These are phyloP conservation scores for Reticulitermes speratus DNA, from an alignment of 1,140 invertebrate species.

Conservation along the genomic window DNA sequence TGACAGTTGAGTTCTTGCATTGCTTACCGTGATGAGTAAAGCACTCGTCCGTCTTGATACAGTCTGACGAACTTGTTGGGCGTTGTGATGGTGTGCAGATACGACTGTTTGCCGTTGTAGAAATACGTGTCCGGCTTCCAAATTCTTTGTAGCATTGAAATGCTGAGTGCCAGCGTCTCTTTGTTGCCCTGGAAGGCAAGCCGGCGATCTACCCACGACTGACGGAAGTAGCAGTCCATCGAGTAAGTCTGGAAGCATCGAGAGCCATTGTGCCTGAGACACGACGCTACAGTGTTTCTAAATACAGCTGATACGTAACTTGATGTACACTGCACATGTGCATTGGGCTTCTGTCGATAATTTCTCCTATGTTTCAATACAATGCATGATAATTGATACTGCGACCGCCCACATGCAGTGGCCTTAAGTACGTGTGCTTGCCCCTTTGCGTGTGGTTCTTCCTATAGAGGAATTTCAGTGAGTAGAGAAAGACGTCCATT, in stretches of 20 bases:
- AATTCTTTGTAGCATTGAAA: constrained; percentile 74
- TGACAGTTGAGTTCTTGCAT: too few species aligned
- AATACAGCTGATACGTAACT: too few species aligned
- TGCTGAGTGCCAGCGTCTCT: constrained; percentile 67
- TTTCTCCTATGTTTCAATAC: too few species aligned
- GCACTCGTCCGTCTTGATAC: constrained; percentile 74
- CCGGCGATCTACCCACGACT: constrained; percentile 74
- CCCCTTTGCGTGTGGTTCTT: too few species aligned
- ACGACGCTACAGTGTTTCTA: too few species aligned
- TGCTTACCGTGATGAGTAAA: constrained; percentile 79
- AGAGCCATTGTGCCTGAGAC: constrained; percentile 32
- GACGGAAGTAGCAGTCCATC: constrained; percentile 87
- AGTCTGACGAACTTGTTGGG: constrained; percentile 88
- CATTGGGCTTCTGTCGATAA: too few species aligned
- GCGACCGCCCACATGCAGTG: too few species aligned
- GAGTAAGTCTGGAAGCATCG: constrained; percentile 70
- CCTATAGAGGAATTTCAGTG: too few species aligned
- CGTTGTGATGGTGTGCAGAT: constrained; percentile 85
- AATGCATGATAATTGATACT: too few species aligned
- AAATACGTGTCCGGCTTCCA: constrained; percentile 93
- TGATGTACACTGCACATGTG: too few species aligned
- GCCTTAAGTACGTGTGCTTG: too few species aligned
- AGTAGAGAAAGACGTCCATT: too few species aligned
- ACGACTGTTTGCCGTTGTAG: constrained; percentile 80
- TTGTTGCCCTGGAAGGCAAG: constrained; percentile 66